Base-by-base conservation (phyloP, 2,888 invertebrate genomes). In the Rhagonycha fulva region DNA sequence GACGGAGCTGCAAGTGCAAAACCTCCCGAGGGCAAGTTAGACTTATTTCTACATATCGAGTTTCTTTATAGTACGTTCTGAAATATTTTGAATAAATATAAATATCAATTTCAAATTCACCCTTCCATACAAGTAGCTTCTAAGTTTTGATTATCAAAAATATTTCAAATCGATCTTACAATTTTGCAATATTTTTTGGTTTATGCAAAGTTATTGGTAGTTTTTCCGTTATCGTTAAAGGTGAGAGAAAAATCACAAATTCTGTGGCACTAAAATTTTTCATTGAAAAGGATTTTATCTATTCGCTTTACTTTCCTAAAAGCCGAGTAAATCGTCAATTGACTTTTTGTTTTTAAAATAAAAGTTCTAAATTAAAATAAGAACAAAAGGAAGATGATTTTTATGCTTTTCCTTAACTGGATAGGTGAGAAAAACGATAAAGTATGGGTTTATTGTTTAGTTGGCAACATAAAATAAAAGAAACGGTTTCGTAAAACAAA, bases 11-110 rank as follows among this genome's bases (percentile, higher is more conserved):
- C 63, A 74, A 74, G 77, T 74, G 77, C 74, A 77, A 74, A 76
- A 72, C 72, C 74, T 69, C 77, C 24, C 62, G 77, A 74, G 74
- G 77, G 74, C 71, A 77, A 74, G 72, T 70, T 77, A 69, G 66
- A 71, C 74, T 77, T 77, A 74, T 77, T 77, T 72, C 72, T 74
- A 66, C 72, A 70, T 74, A 77, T 77, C 77, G 71, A 74, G 72
- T 77, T 77, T 66, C 72, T 77, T 23, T 61, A 76, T 70, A 19
- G 19, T 19, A 71, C 71, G 70, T 74, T 71, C 68, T 76, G 70
- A 76, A 76, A 67, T 62, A 60, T 30, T 70, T 60, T 61, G 60
- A 30, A 23, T 69, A 67, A 69, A 76, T 69, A 67, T 68, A 69
- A 73, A 76, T 76, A 32, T 68, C 28, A 68, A 68, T 68, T 68